These are phyloP conservation scores for Octopus sinensis DNA, from an alignment of 1,140 invertebrate species.

Conservation along the genomic window DNA sequence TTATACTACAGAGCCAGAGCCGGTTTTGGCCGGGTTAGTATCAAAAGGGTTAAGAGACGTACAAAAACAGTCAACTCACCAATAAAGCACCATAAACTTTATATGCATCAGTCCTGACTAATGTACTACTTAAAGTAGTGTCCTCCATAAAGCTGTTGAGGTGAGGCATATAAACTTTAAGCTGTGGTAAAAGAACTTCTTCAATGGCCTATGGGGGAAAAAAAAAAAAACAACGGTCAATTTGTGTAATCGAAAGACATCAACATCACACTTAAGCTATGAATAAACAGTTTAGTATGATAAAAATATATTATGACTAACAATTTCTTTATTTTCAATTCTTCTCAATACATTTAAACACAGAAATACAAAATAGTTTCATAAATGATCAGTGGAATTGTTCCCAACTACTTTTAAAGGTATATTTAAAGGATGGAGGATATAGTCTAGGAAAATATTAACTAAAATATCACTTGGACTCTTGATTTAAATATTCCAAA, in stretches of 20 bases:
- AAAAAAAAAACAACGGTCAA: neutral
- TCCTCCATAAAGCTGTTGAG: constrained; percentile 40
- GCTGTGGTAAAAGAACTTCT: constrained; percentile 47
- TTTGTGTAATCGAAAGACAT: neutral
- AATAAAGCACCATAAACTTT: constrained; percentile 53
- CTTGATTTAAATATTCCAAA: no score
- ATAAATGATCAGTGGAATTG: neutral
- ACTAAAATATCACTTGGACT: no score
- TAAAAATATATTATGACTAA: no score
- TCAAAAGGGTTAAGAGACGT: no score
- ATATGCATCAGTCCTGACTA: constrained; percentile 44
- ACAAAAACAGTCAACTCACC: constrained; percentile 33
- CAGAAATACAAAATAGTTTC: neutral
- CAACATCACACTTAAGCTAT: neutral
- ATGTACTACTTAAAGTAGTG: constrained; percentile 29
- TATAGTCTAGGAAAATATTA: no score
- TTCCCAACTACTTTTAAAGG: no score
- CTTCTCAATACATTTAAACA: neutral
- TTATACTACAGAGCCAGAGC: no score
- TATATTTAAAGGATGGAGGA: no score
- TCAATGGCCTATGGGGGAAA: constrained; percentile 44
- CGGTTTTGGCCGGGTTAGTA: no score
- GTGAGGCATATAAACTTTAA: constrained; percentile 47
- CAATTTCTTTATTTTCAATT: neutral
- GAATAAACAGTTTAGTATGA: neutral